Evolutionary conservation across 2,113 vertebrate genomes (phyloP).

Genomic region (Daphoenositta chrysoptera): DNA sequence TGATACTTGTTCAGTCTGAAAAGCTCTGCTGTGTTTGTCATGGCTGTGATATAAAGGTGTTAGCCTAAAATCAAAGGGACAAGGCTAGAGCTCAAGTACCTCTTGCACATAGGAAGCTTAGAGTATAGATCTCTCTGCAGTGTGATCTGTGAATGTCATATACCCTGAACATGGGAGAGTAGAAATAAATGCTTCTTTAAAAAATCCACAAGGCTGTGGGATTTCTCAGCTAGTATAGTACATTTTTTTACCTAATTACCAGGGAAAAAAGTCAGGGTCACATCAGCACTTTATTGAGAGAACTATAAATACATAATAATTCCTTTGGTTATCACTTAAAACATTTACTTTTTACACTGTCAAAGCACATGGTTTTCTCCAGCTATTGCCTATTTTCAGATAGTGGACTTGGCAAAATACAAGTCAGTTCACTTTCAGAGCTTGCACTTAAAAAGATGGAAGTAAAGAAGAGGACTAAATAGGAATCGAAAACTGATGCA

Average conservation of each 20-base stretch:
- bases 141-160: not conserved
- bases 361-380: not conserved
- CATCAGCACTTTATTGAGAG: not conserved
- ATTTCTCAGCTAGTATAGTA: not conserved
- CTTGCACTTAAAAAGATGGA: not conserved
- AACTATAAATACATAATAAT: not conserved
- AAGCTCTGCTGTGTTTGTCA: not conserved
- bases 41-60: not conserved
- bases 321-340: not conserved
- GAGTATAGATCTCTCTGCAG: not conserved
- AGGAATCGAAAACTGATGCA: not conserved
- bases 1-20: not conserved
- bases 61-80: not conserved
- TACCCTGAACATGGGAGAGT: not conserved
- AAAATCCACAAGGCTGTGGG: not conserved
- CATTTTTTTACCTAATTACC: not conserved
- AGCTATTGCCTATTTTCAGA: not conserved
- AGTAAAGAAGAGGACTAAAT: not conserved
- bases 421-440: not conserved
- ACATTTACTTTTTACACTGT: not conserved
- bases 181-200: not conserved
- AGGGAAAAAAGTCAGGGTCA: not conserved
- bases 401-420: not conserved
- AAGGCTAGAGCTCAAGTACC: not conserved
- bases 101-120: not conserved